Base-by-base conservation (phyloP, 2,113 vertebrate genomes). In the Charadrius vociferus region DNA sequence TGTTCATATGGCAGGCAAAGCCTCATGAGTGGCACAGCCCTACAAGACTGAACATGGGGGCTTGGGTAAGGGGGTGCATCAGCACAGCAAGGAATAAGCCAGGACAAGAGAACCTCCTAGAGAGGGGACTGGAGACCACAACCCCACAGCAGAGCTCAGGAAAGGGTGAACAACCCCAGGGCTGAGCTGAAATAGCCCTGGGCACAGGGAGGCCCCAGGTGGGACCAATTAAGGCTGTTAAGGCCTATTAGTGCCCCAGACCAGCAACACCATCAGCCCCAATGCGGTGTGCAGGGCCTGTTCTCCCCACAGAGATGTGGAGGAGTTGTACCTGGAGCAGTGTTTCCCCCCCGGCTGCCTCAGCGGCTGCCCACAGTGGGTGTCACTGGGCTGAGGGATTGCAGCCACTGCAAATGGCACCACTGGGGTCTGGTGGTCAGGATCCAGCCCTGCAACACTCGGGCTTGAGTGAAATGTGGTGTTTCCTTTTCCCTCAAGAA, bases 331-430 rank as follows among this genome's bases (percentile, higher is more conserved):
- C 6, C 10, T 0, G 0, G 29, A 22, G 26, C 0, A 0, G 17
- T 29, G 70, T 3, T 37, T 11, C 7, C 12, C 6, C 1, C 2
- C 1, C 0, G 0, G 7, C 7, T 10, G 26, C 36, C 45, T 47
- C 3, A 0, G 13, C 1, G 1, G 21, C 10, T 0, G 0, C 45
- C 14, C n/a, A 3, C 24, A 32, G 29, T 0, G 1, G 2, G 0
- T 2, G 4, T 24, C 18, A 5, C 24, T 1, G 7, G 5, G 12
- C 71, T 83, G 72, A 50, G 32, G n/a, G 32, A 15, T 2, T 0
- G 0, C 47, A 72, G 43, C 45, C 10, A 3, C 15, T 12, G 9
- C n/a, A 70, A 56, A n/a, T 8, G 23, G 81, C 30, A 24, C 45
- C 1, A 1, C 29, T 0, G 0, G 32, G 0, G 0, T 5, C 34